phyloP scores from a whole-genome alignment of 1,140 invertebrate genomes.

The Agraylea sexmaculata region DNA sequence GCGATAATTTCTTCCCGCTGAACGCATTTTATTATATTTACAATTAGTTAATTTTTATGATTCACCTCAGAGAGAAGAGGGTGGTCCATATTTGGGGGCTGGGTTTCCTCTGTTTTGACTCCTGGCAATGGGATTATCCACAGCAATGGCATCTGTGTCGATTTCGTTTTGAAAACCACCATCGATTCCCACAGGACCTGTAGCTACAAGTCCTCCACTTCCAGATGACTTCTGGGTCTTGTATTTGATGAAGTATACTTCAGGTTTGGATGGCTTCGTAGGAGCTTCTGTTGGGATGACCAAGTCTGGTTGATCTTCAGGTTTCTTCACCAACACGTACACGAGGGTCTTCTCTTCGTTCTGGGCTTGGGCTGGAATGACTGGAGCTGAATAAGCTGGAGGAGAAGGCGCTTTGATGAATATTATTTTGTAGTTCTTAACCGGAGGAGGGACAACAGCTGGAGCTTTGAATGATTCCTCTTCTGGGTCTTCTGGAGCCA shows the following conservation, averaged over 20 bases:
- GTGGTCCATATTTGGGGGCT: slow-evolving; percentile 15
- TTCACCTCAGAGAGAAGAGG: too few relatives aligned
- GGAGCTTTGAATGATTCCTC: slow-evolving; percentile 2
- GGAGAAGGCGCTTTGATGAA: slow-evolving; percentile 66
- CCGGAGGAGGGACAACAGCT: slow-evolving; percentile 22
- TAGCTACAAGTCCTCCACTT: slow-evolving; percentile 23
- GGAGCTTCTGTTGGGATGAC: slow-evolving; percentile 52
- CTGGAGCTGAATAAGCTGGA: slow-evolving; percentile 52
- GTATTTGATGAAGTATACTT: slow-evolving; percentile 57
- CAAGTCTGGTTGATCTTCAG: slow-evolving; percentile 56
- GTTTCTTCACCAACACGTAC: slow-evolving; percentile 66
- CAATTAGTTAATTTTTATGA: too few relatives aligned
- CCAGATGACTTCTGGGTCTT: slow-evolving; percentile 37
- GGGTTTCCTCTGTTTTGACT: slow-evolving; percentile 1
- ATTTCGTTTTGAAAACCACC: neutral
- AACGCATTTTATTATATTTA: too few relatives aligned
- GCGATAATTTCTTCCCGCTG: too few relatives aligned
- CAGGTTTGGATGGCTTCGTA: slow-evolving; percentile 55
- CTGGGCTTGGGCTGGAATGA: slow-evolving; percentile 52
- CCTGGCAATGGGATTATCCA: slow-evolving; percentile 6
- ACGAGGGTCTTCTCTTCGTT: slow-evolving; percentile 67
- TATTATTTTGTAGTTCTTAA: slow-evolving; percentile 65
- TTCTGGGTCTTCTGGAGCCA: slow-evolving; percentile 56
- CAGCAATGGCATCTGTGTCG: neutral
- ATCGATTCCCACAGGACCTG: slow-evolving; percentile 18